Evolutionary conservation across 2,888 invertebrate species (phyloP).

Genomic region (Gibbula magus): DNA sequence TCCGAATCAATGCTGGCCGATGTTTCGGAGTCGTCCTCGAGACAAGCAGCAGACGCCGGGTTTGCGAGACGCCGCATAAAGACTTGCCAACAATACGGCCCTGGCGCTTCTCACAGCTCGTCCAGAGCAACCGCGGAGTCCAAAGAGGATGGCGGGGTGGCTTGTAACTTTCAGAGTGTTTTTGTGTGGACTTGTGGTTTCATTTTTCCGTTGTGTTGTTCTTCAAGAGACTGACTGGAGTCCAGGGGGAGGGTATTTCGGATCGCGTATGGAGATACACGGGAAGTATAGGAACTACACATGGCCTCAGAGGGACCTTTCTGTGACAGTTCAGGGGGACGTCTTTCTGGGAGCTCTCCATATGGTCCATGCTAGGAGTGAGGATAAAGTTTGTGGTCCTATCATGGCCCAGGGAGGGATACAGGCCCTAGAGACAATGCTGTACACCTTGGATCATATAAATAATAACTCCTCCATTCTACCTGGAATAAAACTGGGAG

Average conservation of each 20-base stretch:
- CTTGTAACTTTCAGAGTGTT: not conserved
- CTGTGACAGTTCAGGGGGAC: slow-evolving; percentile 91
- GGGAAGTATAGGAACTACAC: slow-evolving; percentile 64
- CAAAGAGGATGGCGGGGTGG: not conserved
- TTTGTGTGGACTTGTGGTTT: not conserved
- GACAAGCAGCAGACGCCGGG: not conserved
- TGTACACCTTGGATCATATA: slow-evolving; percentile 89
- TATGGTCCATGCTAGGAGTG: slow-evolving; percentile 93
- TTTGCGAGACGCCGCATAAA: not conserved
- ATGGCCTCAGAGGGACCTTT: slow-evolving; percentile 75
- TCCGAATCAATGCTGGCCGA: not conserved
- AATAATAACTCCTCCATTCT: slow-evolving; percentile 78
- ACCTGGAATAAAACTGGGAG: slow-evolving; percentile 88
- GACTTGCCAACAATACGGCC: not conserved
- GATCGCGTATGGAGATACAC: slow-evolving; percentile 40
- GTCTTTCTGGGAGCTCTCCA: slow-evolving; percentile 92
- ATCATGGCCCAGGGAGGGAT: slow-evolving; percentile 92
- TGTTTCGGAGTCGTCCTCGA: not conserved
- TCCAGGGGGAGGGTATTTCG: slow-evolving; percentile 15
- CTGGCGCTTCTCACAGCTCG: not conserved
- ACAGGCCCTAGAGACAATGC: slow-evolving; percentile 91
- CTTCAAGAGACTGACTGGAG: not conserved
- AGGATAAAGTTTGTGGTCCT: slow-evolving; percentile 90
- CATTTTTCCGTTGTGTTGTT: slow-evolving; percentile 6
- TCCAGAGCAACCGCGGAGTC: not conserved